A percentile compares a stretch with the other conserved stretches of the same genome.
phyloP scores from a whole-genome alignment of 2,113 vertebrate genomes.

The Garra rufa region DNA sequence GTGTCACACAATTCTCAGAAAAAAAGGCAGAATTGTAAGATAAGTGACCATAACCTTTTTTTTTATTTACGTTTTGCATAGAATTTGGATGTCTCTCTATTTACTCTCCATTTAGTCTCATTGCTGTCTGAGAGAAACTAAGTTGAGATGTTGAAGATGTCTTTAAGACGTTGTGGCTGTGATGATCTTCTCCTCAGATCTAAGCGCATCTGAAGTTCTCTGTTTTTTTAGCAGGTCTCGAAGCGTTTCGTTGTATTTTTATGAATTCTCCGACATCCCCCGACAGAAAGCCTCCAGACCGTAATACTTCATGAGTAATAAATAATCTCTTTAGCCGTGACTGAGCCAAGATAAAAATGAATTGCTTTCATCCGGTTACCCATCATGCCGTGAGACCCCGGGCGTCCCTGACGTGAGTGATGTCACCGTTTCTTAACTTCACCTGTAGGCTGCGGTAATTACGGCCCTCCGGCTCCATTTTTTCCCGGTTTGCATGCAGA shows the following conservation, averaged over 20 bases:
- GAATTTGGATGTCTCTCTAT: too few species aligned
- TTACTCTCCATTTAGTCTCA: background rate
- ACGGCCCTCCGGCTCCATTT: background rate
- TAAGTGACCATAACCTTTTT: too few species aligned
- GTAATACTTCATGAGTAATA: conserved; percentile 20
- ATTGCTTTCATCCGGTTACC: conserved; percentile 25
- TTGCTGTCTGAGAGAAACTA: background rate
- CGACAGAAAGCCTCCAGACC: background rate
- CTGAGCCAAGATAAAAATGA: conserved; percentile 39
- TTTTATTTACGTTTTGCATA: too few species aligned
- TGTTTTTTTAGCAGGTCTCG: background rate
- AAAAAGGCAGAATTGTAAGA: too few species aligned
- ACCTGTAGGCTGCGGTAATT: background rate
- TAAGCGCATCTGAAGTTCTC: background rate
- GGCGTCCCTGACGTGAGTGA: conserved; percentile 19
- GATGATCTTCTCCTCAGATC: conserved; percentile 10
- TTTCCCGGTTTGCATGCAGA: background rate
- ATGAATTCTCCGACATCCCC: background rate
- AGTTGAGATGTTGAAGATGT: background rate
- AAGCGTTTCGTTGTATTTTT: background rate
- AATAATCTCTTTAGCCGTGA: conserved; percentile 36
- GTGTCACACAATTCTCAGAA: too few species aligned
- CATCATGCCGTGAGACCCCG: conserved; percentile 5
- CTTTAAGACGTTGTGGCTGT: background rate
- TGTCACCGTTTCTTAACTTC: conserved; percentile 1